Conservation (phyloP, 2,888 invertebrate genomes). For the Diachrysia chrysitis region DNA sequence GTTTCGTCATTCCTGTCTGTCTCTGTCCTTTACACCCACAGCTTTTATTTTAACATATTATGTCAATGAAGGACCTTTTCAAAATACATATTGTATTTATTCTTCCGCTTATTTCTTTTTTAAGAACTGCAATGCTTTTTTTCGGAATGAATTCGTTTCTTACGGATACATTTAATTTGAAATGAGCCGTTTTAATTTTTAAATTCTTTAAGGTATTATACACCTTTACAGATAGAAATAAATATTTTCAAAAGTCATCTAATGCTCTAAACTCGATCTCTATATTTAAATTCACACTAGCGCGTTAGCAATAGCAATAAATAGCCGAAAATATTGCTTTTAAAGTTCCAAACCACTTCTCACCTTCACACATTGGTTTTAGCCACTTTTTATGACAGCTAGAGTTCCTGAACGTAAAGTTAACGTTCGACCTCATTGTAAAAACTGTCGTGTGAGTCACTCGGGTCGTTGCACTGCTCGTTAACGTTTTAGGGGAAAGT, state of each 20-base stretch:
- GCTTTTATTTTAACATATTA: background rate
- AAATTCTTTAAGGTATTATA: too few species aligned
- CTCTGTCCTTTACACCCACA: slow-evolving; percentile 1
- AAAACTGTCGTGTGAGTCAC: slow-evolving; percentile 66
- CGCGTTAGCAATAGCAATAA: background rate
- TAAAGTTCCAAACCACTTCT: background rate
- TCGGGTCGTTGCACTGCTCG: slow-evolving; percentile 70
- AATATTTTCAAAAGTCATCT: too few species aligned
- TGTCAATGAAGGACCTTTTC: background rate
- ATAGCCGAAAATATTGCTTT: background rate
- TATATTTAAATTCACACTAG: background rate
- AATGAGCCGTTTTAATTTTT: too few species aligned
- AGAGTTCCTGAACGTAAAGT: slow-evolving; percentile 47
- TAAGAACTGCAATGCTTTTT: background rate
- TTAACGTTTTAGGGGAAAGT: slow-evolving; percentile 61
- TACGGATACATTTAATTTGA: too few species aligned
- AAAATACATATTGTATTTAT: too few species aligned
- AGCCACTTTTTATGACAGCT: slow-evolving; percentile 28
- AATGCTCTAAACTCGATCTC: too few species aligned
- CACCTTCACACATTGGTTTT: slow-evolving; percentile 9
- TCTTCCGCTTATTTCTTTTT: background rate
- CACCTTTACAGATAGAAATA: too few species aligned
- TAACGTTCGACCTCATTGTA: slow-evolving; percentile 77
- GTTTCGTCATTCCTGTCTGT: slow-evolving; percentile 4
- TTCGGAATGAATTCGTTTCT: too few species aligned